Percentiles rank a stretch among this genome's conserved stretches.
phyloP scores from a whole-genome alignment of 2,888 invertebrate genomes.

The Lacanobia wlatinum region DNA sequence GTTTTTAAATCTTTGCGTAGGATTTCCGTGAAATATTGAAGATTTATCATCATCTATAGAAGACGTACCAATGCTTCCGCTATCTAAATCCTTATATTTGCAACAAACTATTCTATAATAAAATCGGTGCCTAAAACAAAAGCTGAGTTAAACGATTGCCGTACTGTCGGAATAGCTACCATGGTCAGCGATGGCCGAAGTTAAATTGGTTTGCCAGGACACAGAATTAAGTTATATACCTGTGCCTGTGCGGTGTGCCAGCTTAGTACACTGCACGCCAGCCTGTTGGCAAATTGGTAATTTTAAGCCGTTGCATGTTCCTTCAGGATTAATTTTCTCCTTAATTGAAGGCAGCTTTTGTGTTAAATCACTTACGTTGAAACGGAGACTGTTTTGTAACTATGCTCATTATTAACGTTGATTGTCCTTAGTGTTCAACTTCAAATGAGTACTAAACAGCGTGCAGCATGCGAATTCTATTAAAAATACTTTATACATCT shows the following conservation, averaged over 20 bases:
- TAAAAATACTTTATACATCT: background rate
- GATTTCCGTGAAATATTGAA: no score
- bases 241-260: conserved; percentile 53
- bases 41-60: no score
- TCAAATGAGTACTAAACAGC: background rate
- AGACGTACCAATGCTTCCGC: background rate
- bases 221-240: conserved; percentile 74
- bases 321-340: conserved; percentile 54
- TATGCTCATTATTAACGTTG: background rate
- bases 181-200: conserved; percentile 74
- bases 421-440: background rate
- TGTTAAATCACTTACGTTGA: conserved; percentile 42
- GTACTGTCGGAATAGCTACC: conserved; percentile 67
- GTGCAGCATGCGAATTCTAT: background rate
- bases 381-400: conserved; percentile 1
- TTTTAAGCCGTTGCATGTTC: conserved; percentile 50
- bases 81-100: background rate
- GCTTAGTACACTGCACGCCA: conserved; percentile 55
- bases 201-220: conserved; percentile 79
- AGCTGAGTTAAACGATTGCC: conserved; percentile 62
- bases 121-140: conserved; percentile 38
- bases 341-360: conserved; percentile 39
- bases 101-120: conserved; percentile 12
- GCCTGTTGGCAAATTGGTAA: conserved; percentile 62
- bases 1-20: no score